These are phyloP conservation scores for Ptychadena robeensis DNA, from an alignment of 2,797 vertebrate species.

Conservation along the genomic window DNA sequence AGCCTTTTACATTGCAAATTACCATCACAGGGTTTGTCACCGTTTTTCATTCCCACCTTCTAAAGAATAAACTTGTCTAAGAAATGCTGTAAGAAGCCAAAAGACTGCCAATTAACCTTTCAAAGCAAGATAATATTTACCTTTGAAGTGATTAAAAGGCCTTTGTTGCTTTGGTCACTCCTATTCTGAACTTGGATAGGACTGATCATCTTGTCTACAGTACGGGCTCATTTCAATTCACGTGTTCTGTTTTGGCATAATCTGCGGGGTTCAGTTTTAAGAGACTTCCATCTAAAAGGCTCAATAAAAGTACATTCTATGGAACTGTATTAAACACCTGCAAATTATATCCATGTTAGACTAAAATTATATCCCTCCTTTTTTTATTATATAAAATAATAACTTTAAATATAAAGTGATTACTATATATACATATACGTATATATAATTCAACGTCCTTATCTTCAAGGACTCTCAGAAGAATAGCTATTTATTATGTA, in stretches of 20 bases:
- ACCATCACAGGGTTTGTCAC: constrained; percentile 52
- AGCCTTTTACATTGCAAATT: constrained; percentile 60
- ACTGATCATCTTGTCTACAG: neutral
- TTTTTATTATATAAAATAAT: too few species aligned
- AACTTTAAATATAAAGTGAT: too few species aligned
- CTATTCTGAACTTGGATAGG: neutral
- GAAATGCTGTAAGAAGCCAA: constrained; percentile 38
- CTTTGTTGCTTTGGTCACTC: neutral
- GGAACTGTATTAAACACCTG: too few species aligned
- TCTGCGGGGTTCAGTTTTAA: neutral
- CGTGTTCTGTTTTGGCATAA: constrained; percentile 11
- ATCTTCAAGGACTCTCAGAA: too few species aligned
- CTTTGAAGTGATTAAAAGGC: neutral
- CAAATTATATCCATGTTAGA: neutral
- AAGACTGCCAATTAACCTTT: constrained; percentile 21
- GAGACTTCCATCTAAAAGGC: neutral
- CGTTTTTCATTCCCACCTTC: constrained; percentile 17
- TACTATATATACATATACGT: too few species aligned
- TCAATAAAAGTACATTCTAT: neutral
- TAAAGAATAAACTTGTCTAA: constrained; percentile 52
- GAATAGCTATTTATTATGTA: too few species aligned
- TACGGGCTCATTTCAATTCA: neutral
- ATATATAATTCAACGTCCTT: too few species aligned
- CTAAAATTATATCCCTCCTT: neutral
- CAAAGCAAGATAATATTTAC: constrained; percentile 9